phyloP scores from a whole-genome alignment of 2,888 invertebrate genomes.

The Eubasilissa splendida region DNA sequence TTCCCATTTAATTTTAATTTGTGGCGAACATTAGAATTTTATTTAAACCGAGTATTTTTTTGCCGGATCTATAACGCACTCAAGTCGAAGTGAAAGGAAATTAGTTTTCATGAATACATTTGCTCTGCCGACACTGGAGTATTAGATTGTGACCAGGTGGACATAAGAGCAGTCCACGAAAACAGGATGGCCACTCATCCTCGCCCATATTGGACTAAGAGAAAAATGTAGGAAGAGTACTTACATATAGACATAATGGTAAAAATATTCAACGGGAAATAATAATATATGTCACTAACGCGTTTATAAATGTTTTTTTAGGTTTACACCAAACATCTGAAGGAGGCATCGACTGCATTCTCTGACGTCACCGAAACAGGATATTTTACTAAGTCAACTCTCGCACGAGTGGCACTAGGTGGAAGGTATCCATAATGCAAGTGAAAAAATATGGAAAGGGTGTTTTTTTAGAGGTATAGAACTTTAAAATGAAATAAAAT shows the following conservation, averaged over 20 bases:
- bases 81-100: no score
- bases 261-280: background rate
- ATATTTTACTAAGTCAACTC: background rate
- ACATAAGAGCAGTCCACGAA: slow-evolving; percentile 7
- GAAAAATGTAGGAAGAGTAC: background rate
- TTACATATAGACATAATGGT: background rate
- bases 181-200: slow-evolving; percentile 7
- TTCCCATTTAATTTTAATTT: no score
- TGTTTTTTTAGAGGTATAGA: no score
- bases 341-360: background rate
- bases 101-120: no score
- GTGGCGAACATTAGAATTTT: no score
- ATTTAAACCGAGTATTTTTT: background rate
- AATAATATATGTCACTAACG: slow-evolving; percentile 8
- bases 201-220: background rate
- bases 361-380: background rate
- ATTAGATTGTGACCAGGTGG: slow-evolving; percentile 12
- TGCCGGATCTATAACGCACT: background rate
- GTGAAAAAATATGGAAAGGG: no score
- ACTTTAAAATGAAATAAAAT: no score
- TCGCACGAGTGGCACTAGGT: no score
- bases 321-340: slow-evolving; percentile 24
- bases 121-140: background rate
- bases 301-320: slow-evolving; percentile 28
- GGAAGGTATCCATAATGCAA: no score